Conservation (phyloP, 2,797 vertebrate species). For the Pyrocephalus nanus region DNA sequence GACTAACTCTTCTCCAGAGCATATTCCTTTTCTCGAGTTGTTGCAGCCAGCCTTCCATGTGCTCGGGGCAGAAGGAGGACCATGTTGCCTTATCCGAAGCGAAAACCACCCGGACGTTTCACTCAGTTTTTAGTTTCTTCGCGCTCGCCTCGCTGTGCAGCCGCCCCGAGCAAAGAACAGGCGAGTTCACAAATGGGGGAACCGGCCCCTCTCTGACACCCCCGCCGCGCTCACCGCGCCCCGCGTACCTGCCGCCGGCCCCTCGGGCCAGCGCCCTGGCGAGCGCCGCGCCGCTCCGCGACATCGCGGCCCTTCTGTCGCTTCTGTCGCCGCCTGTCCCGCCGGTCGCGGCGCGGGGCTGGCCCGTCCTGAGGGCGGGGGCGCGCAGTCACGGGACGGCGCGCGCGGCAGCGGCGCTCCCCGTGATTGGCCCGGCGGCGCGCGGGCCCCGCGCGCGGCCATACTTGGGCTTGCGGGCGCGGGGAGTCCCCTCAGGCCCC, state of each 20-base stretch:
- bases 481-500: no score
- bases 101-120: neutral
- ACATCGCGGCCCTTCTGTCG: neutral
- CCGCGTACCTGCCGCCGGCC: conserved; percentile 46
- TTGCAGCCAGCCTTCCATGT: neutral
- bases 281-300: neutral
- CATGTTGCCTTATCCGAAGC: neutral
- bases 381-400: conserved; percentile 24
- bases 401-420: neutral
- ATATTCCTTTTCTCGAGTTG: accelerated
- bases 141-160: neutral
- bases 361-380: neutral
- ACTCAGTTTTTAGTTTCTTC: neutral
- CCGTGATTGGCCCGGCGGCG: neutral
- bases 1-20: neutral
- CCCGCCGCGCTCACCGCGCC: neutral
- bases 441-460: neutral
- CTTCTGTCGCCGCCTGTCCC: neutral
- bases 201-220: neutral
- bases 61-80: neutral
- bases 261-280: neutral
- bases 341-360: no score
- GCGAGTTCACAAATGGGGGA: neutral
- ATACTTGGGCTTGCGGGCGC: neutral
- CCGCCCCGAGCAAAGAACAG: neutral